Base-by-base conservation (phyloP, 2,888 invertebrate species). In the Acleris literana region DNA sequence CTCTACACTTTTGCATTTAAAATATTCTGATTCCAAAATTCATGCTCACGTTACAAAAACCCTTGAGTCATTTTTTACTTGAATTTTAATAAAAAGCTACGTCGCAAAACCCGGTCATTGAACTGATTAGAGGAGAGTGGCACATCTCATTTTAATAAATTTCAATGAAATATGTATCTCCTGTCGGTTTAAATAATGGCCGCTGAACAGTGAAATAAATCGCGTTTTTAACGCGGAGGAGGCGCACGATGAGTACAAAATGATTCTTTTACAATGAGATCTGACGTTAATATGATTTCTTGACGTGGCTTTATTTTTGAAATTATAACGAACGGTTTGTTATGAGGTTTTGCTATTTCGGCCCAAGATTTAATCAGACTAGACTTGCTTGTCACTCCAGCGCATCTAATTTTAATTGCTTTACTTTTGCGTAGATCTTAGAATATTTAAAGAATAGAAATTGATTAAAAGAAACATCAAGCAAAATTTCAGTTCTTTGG, bases 171-270 rank as follows among this genome's bases (percentile, higher is more conserved):
- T 79, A 78, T 76, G 72, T 78, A 74, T 76, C 76, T 75, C 71
- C 72, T 64, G 53, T 68, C 64, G 68, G 69, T 76, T 74, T 76
- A 76, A 77, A 72, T 79, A 77, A 80, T 78, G 76, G 71, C 61
- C 18, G 60, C 70, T 67, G 74, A 78, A 79, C 79, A 74, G 74
- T 76, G 75, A 72, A 74, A 83, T 83, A 82, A 82, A 81, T 82
- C 81, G 77, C 68, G 72, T 75, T 81, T 82, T 82, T 79, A 80
- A 82, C 81, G 78, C 75, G 71, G 72, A 69, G 65, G 72, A 65
- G 55, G 62, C 44, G 53, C 60, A 52, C 56, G 61, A 58, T 29
- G n/a, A n/a, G 53, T 53, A 53, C 49, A 59, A 62, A 68, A 58
- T 64, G 68, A 54, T 64, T 68, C 57, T 54, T 61, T 46, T 20